These are phyloP conservation scores for Octopus bimaculoides DNA, from an alignment of 1,140 invertebrate genomes.

Conservation along the genomic window DNA sequence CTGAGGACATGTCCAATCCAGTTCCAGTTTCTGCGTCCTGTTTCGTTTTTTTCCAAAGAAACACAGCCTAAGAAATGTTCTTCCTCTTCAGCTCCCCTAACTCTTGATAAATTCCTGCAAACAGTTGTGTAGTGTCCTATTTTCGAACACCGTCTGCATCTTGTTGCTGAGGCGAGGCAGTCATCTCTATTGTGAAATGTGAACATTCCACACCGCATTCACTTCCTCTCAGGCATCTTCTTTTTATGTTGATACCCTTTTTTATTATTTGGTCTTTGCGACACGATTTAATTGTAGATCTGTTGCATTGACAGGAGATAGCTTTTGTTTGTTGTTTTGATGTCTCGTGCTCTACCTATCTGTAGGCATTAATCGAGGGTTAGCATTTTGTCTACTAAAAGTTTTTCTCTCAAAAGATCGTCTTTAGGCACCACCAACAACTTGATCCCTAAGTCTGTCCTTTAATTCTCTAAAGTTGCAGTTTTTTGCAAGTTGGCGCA, in stretches of 20 bases:
- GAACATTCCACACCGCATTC: background rate
- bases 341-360: background rate
- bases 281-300: background rate
- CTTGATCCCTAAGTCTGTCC: background rate
- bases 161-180: background rate
- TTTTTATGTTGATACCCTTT: background rate
- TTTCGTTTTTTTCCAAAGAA: too few species aligned
- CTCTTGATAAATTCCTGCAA: background rate
- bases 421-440: background rate
- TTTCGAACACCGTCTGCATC: background rate
- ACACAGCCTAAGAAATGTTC: too few species aligned
- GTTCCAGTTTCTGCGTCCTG: too few species aligned
- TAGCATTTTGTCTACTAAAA: background rate
- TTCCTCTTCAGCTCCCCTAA: background rate
- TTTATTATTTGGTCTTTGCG: background rate
- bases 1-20: too few species aligned
- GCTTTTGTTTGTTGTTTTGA: background rate
- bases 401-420: background rate
- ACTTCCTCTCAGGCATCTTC: background rate
- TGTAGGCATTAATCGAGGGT: background rate
- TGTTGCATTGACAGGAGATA: background rate
- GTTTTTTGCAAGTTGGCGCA: background rate
- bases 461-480: background rate
- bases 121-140: background rate
- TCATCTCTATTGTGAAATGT: background rate